Percentiles rank a stretch among this genome's conserved stretches.
Conservation (phyloP, 1,140 invertebrate species). For the Sweltsa coloradensis region DNA sequence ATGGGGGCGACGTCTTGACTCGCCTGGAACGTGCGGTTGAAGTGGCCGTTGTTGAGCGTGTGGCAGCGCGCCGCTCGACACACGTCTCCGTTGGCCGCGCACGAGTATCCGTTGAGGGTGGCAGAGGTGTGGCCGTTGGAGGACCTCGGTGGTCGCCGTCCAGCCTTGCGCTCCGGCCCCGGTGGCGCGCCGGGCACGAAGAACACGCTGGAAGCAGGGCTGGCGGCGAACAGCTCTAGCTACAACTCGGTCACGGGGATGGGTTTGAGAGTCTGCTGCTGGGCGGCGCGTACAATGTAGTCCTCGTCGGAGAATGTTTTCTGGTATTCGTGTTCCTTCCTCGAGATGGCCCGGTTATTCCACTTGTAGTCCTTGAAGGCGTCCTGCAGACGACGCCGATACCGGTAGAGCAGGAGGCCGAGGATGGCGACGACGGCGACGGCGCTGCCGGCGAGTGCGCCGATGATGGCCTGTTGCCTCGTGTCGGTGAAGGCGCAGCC, state of each 20-base stretch:
- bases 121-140: constrained; percentile 41
- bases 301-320: constrained; percentile 78
- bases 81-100: constrained; percentile 53
- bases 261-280: constrained; percentile 39
- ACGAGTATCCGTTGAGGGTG: constrained; percentile 59
- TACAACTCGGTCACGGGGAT: constrained; percentile 86
- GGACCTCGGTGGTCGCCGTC: constrained; percentile 29
- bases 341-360: constrained; percentile 58
- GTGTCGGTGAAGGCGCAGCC: constrained; percentile 66
- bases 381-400: constrained; percentile 58
- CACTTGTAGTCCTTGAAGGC: constrained; percentile 70
- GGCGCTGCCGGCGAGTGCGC: constrained; percentile 52
- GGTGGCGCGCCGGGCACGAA: constrained; percentile 41
- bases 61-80: constrained; percentile 28
- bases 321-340: constrained; percentile 77
- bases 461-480: constrained; percentile 62
- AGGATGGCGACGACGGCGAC: constrained; percentile 52
- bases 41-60: constrained; percentile 19
- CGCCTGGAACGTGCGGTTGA: constrained; percentile 8
- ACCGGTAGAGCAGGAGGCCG: constrained; percentile 59
- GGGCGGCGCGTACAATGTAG: constrained; percentile 52
- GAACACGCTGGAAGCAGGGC: constrained; percentile 56
- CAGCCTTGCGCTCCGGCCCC: constrained; percentile 37
- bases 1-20: constrained; percentile 3
- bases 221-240: constrained; percentile 60